Conservation (phyloP, 2,797 vertebrate genomes). For the Lacerta viridis region DNA sequence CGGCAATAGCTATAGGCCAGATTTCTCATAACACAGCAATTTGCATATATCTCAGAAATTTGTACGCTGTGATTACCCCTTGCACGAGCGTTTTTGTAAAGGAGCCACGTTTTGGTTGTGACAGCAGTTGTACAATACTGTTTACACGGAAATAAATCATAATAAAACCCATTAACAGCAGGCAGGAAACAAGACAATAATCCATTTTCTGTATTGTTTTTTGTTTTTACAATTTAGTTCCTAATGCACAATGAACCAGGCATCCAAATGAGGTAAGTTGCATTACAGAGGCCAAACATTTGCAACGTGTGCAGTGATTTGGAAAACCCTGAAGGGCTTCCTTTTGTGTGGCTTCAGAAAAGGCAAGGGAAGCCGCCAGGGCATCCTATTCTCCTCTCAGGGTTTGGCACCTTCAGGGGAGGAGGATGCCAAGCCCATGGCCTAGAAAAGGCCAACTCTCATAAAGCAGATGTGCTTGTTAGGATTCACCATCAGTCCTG, state of each 20-base stretch:
- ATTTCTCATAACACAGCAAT: fast-evolving
- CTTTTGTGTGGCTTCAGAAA: conserved; percentile 49
- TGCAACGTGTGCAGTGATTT: conserved; percentile 30
- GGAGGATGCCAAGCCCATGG: conserved; percentile 31
- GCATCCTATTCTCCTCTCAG: conserved; percentile 9
- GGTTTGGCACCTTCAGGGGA: conserved; percentile 40
- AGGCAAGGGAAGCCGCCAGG: not conserved
- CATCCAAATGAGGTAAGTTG: conserved; percentile 47
- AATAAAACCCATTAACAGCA: conserved; percentile 46
- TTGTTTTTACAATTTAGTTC: conserved; percentile 42
- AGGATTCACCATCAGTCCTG: conserved; percentile 2
- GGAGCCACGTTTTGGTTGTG: conserved; percentile 5
- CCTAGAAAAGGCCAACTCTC: conserved; percentile 30
- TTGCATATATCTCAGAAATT: not conserved
- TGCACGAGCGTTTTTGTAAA: not conserved
- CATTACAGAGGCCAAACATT: conserved; percentile 25
- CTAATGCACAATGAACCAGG: conserved; percentile 37
- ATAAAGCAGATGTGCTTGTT: conserved; percentile 53
- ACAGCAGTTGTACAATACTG: conserved; percentile 35
- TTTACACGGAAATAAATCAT: conserved; percentile 36
- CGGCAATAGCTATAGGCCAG: not conserved
- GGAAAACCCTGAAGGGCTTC: conserved; percentile 12
- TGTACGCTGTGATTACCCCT: conserved; percentile 3
- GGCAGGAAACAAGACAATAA: conserved; percentile 24
- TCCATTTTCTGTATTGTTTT: conserved; percentile 24